phyloP scores from a whole-genome alignment of 2,113 vertebrate genomes.

The Melanostigma gelatinosum region DNA sequence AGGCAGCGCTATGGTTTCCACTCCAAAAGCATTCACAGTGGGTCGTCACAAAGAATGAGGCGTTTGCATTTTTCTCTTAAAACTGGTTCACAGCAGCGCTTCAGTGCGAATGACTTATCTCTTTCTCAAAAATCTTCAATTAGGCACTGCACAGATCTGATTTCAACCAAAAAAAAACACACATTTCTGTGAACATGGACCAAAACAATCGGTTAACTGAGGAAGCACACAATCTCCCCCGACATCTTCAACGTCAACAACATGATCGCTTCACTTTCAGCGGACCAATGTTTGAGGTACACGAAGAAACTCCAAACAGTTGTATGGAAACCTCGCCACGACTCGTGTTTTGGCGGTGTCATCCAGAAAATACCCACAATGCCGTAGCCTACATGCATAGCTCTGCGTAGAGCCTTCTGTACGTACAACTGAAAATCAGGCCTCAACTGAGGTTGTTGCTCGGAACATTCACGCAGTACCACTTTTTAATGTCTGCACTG shows the following conservation, averaged over 20 bases:
- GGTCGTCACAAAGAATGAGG: background rate
- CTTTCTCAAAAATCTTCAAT: background rate
- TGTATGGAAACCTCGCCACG: background rate
- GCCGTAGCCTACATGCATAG: background rate
- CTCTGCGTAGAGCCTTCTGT: no score
- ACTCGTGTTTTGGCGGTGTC: background rate
- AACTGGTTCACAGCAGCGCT: background rate
- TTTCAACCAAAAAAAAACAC: background rate
- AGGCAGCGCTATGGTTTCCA: constrained; percentile 9
- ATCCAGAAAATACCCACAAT: constrained; percentile 1
- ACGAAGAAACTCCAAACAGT: background rate
- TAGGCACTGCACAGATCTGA: background rate
- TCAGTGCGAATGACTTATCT: background rate
- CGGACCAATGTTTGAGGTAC: background rate
- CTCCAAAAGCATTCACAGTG: background rate
- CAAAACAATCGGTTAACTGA: background rate
- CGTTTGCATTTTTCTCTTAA: background rate
- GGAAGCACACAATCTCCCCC: background rate
- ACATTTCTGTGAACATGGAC: background rate
- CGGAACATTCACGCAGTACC: background rate
- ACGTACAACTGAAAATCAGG: background rate
- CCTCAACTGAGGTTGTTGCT: background rate
- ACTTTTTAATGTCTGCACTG: constrained; percentile 37
- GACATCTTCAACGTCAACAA: background rate
- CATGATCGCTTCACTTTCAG: no score